Percentiles rank a stretch among this genome's conserved stretches.
phyloP scores from a whole-genome alignment of 2,797 vertebrate species.

The Crenichthys baileyi region DNA sequence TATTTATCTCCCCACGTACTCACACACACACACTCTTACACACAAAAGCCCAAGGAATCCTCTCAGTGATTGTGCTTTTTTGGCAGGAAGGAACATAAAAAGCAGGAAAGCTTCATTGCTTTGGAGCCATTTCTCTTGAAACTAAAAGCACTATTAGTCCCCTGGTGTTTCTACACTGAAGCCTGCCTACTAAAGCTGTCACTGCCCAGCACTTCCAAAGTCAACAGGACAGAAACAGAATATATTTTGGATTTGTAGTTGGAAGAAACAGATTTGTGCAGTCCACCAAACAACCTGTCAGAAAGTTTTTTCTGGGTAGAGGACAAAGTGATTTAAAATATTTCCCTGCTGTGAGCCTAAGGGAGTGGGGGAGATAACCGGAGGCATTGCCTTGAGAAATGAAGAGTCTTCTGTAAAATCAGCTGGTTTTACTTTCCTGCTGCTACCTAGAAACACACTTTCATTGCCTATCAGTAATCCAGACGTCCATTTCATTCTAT shows the following conservation, averaged over 20 bases:
- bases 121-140: slow-evolving; percentile 48
- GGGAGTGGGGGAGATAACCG: slow-evolving; percentile 59
- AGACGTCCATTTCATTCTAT: slow-evolving; percentile 51
- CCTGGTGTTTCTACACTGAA: slow-evolving; percentile 29
- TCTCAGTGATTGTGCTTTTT: slow-evolving; percentile 10
- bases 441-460: slow-evolving; percentile 36
- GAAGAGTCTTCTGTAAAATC: slow-evolving; percentile 67
- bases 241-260: slow-evolving; percentile 43
- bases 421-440: slow-evolving; percentile 44
- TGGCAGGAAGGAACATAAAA: slow-evolving; percentile 24
- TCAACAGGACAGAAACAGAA: slow-evolving; percentile 44
- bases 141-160: slow-evolving; percentile 44
- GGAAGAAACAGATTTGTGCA: slow-evolving; percentile 56
- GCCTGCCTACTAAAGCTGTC: slow-evolving; percentile 48
- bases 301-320: slow-evolving; percentile 66
- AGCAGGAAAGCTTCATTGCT: slow-evolving; percentile 34
- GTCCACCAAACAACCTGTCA: slow-evolving; percentile 63
- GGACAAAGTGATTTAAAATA: slow-evolving; percentile 72
- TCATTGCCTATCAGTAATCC: slow-evolving; percentile 16
- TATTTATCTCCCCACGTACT: slow-evolving; percentile 45
- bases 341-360: slow-evolving; percentile 65
- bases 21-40: slow-evolving; percentile 7
- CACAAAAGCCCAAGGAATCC: slow-evolving; percentile 26
- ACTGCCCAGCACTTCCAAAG: slow-evolving; percentile 58
- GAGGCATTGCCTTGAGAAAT: slow-evolving; percentile 71